Base-by-base conservation (phyloP, 2,888 invertebrate species). In the Smittia aterrima region DNA sequence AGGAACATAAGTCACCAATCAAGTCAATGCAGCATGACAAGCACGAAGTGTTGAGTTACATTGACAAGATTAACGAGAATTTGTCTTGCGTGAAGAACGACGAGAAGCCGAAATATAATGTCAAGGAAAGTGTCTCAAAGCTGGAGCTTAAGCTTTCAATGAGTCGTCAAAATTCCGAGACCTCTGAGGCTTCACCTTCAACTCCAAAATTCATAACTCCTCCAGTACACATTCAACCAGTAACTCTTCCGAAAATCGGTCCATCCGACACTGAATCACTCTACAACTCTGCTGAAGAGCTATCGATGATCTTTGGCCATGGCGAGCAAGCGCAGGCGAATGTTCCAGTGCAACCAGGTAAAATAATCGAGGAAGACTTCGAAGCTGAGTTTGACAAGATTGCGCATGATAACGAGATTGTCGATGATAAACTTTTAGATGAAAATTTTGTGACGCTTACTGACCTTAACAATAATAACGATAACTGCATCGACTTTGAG, bases 261-360 rank as follows among this genome's bases (percentile, higher is more conserved):
- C 72, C 72, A 72, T 79, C 78, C 27, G 80, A 76, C 72, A 77
- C 75, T 79, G 80, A 80, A 80, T 87, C 87, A 75, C 87, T 87
- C 79, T 88, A 88, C 79, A 88, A 88, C 80, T 88, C 88, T 11
- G 87, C 87, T 67, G 88, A 88, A 79, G 88, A 88, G 79, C 81
- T 88, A 77, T 87, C 88, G 25, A 87, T 87, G 78, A 88, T 88
- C 78, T 88, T 88, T 79, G 87, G 87, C 78, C 81, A 83, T 53
- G 64, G 66, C 47, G 74, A 53, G 38, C 20, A 18, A 22, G 13
- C 58, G 58, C n/a, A 7, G 18, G 9, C 58, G 2, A 22, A 18
- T 22, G 66, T 70, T 32, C 66, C 54, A 54, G 54, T 75, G 24
- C 73, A 72, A 22, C 58, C 72, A 72, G 72, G 62, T 62, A 62